Base-by-base conservation (phyloP, 2,797 vertebrate genomes). In the Lophotriccus pileatus region DNA sequence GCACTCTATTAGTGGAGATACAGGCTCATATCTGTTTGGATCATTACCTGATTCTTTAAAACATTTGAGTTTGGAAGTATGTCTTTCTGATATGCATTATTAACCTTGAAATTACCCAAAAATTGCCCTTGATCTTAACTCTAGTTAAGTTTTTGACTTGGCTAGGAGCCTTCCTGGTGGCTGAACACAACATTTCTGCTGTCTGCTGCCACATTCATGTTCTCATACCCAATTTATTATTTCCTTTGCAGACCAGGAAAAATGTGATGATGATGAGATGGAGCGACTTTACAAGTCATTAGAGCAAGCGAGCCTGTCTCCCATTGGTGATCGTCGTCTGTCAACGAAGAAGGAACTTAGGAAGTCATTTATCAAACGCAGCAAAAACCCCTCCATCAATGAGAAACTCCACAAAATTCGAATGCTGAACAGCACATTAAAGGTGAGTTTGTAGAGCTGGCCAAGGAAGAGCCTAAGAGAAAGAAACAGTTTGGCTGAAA, bases 361-460 rank as follows among this genome's bases (percentile, higher is more conserved):
- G 79, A 98, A 99, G 76, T 99, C 99, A 12, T 99, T 99, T 64
- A 98, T 99, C 77, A 99, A 98, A 95, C 98, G 99, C 67, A 99
- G 99, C 96, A 99, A 99, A 98, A 99, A 99, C 91, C 98, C 98
- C 56, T 98, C 97, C 17, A 97, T 99, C 91, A 99, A 99, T 82
- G 98, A 99, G 80, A 99, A 99, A 96, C 98, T 99, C 73, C 99
- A 99, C 96, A 98, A 98, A 82, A 98, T 99, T 93, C 98, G 99
- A 96, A 98, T 99, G 66, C 98, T 99, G 90, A 99, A 99, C 94
- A 99, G 99, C 97, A 99, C 99, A 27, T 97, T 99, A 88, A 99
- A 99, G 99, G 99, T 99, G 98, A 97, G 94, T 41, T 37, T 8
- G n/a, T 64, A 56, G 43, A 67, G 2, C 10, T 6, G 67, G 58